A percentile compares a stretch with the other conserved stretches of the same genome.
These are phyloP conservation scores for Falco concolor DNA, from an alignment of 2,797 vertebrate genomes.

Conservation along the genomic window DNA sequence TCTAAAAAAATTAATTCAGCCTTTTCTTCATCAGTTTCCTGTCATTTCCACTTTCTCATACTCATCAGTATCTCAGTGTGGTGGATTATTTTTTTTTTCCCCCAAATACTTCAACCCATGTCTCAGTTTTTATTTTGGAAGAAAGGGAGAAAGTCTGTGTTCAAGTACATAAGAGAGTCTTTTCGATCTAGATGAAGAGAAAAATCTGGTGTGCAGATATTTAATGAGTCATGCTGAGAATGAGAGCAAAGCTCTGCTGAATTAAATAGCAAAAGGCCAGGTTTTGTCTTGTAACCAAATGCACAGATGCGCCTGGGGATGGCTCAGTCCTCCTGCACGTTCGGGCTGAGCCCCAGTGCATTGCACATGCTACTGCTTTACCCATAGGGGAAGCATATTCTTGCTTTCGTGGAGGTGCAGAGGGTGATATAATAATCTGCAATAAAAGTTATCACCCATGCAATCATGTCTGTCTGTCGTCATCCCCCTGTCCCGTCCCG, in stretches of 20 bases:
- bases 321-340: not conserved
- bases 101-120: not conserved
- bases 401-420: not conserved
- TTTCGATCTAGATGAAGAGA: not conserved
- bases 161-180: constrained; percentile 2
- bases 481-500: too few relatives aligned
- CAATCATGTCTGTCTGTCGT: not conserved
- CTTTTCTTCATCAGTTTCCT: constrained; percentile 8
- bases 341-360: not conserved
- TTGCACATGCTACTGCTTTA: not conserved
- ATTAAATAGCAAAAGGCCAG: not conserved
- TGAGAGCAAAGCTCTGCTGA: not conserved
- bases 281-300: not conserved
- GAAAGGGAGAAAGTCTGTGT: not conserved
- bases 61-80: not conserved
- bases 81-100: not conserved
- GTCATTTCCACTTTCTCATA: constrained; percentile 5
- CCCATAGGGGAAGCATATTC: not conserved
- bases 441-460: not conserved
- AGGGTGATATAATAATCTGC: not conserved
- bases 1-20: not conserved
- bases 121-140: constrained; percentile 13
- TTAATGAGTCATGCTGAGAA: constrained; percentile 1
- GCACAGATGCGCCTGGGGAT: not conserved
- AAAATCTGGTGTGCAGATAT: constrained; percentile 23